A percentile compares a stretch with the other conserved stretches of the same genome.
These are phyloP conservation scores for Trematomus loennbergii DNA, from an alignment of 2,113 vertebrate species.

Conservation along the genomic window DNA sequence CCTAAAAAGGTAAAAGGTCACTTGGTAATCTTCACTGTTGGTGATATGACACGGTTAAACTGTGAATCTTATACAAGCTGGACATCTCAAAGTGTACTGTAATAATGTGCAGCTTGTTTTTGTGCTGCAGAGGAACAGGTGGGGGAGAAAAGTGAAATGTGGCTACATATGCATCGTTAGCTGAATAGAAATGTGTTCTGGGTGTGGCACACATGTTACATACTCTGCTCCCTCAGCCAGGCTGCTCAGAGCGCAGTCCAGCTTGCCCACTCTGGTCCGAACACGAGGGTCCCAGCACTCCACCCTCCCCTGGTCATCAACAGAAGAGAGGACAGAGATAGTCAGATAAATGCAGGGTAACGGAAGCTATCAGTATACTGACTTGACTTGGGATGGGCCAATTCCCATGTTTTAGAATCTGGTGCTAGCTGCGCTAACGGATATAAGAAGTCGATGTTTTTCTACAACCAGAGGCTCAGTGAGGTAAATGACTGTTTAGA, in stretches of 20 bases:
- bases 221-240: constrained; percentile 91
- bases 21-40: too few relatives aligned
- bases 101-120: constrained; percentile 30
- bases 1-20: too few relatives aligned
- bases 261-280: constrained; percentile 87
- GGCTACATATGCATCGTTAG: constrained; percentile 6
- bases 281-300: constrained; percentile 98
- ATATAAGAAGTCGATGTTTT: too few relatives aligned
- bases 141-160: constrained; percentile 19
- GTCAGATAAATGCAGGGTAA: constrained; percentile 28
- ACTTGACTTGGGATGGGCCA: not conserved
- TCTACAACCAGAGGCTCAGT: too few relatives aligned
- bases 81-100: constrained; percentile 1
- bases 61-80: not conserved
- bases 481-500: too few relatives aligned
- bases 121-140: not conserved
- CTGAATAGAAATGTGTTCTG: constrained; percentile 6
- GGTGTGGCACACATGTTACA: constrained; percentile 65
- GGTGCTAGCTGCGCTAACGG: too few relatives aligned
- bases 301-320: constrained; percentile 88
- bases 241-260: constrained; percentile 95
- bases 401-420: not conserved
- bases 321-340: not conserved
- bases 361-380: not conserved
- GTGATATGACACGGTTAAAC: not conserved